Conservation (phyloP, 2,797 vertebrate species). For the Epinephelus malabaricus region DNA sequence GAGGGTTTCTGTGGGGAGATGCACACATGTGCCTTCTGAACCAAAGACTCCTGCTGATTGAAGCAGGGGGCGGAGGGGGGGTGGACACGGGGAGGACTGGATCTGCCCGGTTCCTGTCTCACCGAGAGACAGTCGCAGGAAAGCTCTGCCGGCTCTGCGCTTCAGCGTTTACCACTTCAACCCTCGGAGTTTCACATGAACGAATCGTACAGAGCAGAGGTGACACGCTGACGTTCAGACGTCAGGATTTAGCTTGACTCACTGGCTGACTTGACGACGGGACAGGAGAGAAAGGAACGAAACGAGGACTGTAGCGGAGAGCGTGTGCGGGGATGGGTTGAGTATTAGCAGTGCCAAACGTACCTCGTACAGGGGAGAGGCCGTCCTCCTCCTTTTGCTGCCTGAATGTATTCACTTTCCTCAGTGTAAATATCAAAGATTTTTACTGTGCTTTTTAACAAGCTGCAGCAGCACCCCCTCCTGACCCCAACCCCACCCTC, state of each 20-base stretch:
- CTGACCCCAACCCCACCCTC: background rate
- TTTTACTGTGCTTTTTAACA: constrained; percentile 78
- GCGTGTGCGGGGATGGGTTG: constrained; percentile 35
- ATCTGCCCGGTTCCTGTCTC: constrained; percentile 46
- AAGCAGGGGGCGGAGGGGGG: constrained; percentile 29
- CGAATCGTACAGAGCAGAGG: constrained; percentile 30
- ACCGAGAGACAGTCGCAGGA: constrained; percentile 27
- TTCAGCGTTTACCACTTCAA: constrained; percentile 52
- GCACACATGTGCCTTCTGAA: constrained; percentile 85
- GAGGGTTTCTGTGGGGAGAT: constrained; percentile 61
- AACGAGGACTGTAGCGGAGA: constrained; percentile 17
- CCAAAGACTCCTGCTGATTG: constrained; percentile 77
- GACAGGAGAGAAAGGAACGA: constrained; percentile 17
- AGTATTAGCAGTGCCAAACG: constrained; percentile 82
- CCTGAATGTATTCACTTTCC: constrained; percentile 85
- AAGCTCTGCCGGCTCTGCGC: constrained; percentile 36
- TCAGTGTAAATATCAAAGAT: constrained; percentile 83
- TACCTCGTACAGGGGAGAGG: constrained; percentile 79
- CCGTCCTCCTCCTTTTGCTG: constrained; percentile 62
- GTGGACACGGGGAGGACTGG: constrained; percentile 30
- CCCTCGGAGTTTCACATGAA: constrained; percentile 27
- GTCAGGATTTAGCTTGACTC: constrained; percentile 44
- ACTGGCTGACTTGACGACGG: constrained; percentile 1
- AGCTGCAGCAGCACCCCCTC: constrained; percentile 58
- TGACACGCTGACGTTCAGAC: constrained; percentile 1